Conservation (phyloP, 2,797 vertebrate species). For the Anisognathus igniventris region DNA sequence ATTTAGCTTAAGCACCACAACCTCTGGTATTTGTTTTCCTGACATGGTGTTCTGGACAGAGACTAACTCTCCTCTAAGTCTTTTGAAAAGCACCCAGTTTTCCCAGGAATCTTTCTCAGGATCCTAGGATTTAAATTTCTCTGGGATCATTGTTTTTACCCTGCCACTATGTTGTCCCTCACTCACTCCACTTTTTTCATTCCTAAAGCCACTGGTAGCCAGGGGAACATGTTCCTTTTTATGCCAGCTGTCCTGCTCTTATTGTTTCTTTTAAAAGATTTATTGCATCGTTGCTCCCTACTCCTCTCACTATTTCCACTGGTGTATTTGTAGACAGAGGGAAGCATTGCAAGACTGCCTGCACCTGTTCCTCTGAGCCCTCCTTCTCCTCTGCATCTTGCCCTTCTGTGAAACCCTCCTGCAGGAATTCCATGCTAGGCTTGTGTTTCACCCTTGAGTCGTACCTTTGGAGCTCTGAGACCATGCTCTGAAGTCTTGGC, state of each 20-base stretch:
- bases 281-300: slow-evolving; percentile 48
- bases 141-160: background rate
- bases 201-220: slow-evolving; percentile 19
- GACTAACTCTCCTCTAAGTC: background rate
- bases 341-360: slow-evolving; percentile 18
- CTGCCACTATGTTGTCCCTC: background rate
- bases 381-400: slow-evolving; percentile 43
- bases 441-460: slow-evolving; percentile 43
- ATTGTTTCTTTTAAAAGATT: slow-evolving; percentile 69
- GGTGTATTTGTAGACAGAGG: slow-evolving; percentile 26
- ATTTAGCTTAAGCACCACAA: background rate
- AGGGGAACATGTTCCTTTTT: slow-evolving; percentile 44
- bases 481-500: slow-evolving; percentile 37
- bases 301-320: slow-evolving; percentile 58
- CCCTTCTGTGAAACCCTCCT: slow-evolving; percentile 34
- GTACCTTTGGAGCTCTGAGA: slow-evolving; percentile 31
- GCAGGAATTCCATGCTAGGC: slow-evolving; percentile 29
- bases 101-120: background rate
- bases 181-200: background rate
- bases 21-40: background rate
- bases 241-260: slow-evolving; percentile 45
- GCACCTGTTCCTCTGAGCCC: slow-evolving; percentile 53
- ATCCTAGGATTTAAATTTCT: background rate
- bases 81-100: background rate
- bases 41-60: background rate